These are phyloP conservation scores for Oreochromis mossambicus DNA, from an alignment of 2,797 vertebrate species.

Conservation along the genomic window DNA sequence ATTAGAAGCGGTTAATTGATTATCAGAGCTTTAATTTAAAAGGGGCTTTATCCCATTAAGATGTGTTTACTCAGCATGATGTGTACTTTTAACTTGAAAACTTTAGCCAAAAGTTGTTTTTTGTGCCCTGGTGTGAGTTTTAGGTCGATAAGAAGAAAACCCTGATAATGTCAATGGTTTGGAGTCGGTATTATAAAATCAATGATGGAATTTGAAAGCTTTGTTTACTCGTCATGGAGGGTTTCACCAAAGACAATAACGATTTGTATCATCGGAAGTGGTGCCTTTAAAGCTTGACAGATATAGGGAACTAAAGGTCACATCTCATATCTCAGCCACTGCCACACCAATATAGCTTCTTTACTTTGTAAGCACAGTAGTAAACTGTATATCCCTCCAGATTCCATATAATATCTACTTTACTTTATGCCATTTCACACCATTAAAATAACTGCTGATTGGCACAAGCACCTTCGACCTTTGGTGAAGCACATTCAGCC, in stretches of 20 bases:
- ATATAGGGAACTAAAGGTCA: background rate
- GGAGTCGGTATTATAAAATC: background rate
- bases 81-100: background rate
- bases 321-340: background rate
- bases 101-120: background rate
- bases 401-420: background rate
- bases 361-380: background rate
- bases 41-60: fast-evolving
- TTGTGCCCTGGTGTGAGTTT: background rate
- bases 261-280: background rate
- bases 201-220: background rate
- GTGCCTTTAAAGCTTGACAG: background rate
- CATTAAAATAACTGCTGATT: background rate
- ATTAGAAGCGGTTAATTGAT: background rate
- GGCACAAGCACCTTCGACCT: background rate
- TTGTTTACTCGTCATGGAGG: background rate
- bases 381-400: background rate
- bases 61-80: fast-evolving
- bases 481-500: background rate
- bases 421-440: background rate
- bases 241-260: background rate
- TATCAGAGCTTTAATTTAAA: background rate
- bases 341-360: background rate
- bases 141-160: background rate
- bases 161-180: background rate